A percentile compares a stretch with the other conserved stretches of the same genome.
These are phyloP conservation scores for Ctena decussata DNA, from an alignment of 2,888 invertebrate species.

Conservation along the genomic window DNA sequence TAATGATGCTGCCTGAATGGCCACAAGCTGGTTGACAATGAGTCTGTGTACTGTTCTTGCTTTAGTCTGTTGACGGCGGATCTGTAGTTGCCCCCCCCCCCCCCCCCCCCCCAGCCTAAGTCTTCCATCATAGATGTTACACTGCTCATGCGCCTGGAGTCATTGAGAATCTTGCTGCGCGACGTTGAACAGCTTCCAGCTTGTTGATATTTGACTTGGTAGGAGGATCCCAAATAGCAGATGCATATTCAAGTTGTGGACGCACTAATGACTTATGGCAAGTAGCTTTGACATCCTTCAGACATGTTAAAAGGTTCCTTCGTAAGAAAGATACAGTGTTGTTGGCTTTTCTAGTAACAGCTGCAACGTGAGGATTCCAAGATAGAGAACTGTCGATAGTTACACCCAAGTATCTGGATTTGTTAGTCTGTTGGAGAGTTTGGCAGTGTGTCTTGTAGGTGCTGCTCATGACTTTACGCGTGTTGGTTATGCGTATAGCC, in stretches of 20 bases:
- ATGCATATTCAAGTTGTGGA: not conserved
- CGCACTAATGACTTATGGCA: not conserved
- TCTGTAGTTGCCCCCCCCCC: too few species aligned
- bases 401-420: constrained; percentile 48
- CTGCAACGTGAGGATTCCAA: constrained; percentile 30
- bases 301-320: constrained; percentile 31
- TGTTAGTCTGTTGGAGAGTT: constrained; percentile 1
- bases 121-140: constrained; percentile 33
- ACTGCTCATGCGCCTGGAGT: constrained; percentile 42
- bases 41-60: too few species aligned
- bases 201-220: not conserved
- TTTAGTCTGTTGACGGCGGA: too few species aligned
- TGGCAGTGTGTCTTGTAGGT: constrained; percentile 32
- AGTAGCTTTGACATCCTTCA: not conserved
- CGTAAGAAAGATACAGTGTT: constrained; percentile 38
- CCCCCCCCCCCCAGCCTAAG: too few species aligned
- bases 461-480: not conserved
- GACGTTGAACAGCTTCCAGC: too few species aligned
- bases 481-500: not conserved
- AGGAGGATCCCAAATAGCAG: not conserved
- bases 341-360: constrained; percentile 42
- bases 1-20: too few species aligned
- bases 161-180: constrained; percentile 38
- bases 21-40: too few species aligned
- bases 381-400: constrained; percentile 34